Conservation (phyloP, 1,140 invertebrate genomes). For the Procambarus clarkii region DNA sequence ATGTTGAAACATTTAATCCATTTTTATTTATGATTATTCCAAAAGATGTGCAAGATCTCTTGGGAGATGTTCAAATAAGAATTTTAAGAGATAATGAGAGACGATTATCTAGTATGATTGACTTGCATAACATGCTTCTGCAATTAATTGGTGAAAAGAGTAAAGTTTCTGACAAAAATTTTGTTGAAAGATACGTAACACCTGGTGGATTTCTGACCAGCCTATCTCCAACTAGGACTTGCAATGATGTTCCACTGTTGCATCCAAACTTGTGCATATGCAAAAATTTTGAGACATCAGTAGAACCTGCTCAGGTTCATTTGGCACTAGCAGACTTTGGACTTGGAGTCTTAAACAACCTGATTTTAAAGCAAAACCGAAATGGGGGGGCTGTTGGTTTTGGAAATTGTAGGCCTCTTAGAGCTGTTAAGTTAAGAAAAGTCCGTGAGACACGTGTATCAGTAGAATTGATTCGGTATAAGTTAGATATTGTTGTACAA, state of each 20-base stretch:
- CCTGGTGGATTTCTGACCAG: constrained; percentile 73
- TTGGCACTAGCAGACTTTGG: constrained; percentile 74
- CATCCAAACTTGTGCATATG: constrained; percentile 75
- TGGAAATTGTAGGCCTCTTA: constrained; percentile 58
- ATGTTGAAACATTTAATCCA: constrained; percentile 75
- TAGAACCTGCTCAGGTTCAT: constrained; percentile 67
- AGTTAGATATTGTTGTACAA: constrained; percentile 56
- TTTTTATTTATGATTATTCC: constrained; percentile 66
- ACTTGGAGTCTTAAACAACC: constrained; percentile 74
- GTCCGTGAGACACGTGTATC: constrained; percentile 32
- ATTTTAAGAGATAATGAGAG: constrained; percentile 59
- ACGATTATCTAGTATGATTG: constrained; percentile 47
- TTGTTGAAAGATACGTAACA: constrained; percentile 71
- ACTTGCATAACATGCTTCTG: constrained; percentile 59
- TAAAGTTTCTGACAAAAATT: constrained; percentile 26
- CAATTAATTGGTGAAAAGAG: constrained; percentile 42
- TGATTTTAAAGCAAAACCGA: constrained; percentile 73
- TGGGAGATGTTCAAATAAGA: constrained; percentile 47
- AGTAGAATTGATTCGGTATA: constrained; percentile 50
- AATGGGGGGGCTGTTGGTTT: constrained; percentile 47
- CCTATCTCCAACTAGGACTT: constrained; percentile 73
- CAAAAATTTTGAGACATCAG: constrained; percentile 73
- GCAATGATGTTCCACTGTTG: constrained; percentile 73
- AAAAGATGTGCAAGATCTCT: constrained; percentile 40
- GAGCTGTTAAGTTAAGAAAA: constrained; percentile 35